Evolutionary conservation across 2,113 vertebrate species (phyloP).

Genomic region (Ophiodon elongatus): DNA sequence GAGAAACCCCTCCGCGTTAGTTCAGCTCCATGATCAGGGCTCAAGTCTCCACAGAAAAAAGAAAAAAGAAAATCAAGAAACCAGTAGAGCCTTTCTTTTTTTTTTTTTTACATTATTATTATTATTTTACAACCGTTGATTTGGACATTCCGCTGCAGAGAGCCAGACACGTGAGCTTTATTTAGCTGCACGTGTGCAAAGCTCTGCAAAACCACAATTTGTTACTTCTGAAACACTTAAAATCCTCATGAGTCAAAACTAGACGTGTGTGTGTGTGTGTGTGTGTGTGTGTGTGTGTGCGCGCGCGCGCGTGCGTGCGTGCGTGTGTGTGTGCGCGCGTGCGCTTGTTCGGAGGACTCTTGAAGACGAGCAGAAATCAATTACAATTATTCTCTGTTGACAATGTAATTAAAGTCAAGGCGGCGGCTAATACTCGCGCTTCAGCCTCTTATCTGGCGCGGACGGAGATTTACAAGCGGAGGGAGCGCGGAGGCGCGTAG

Average conservation of each 20-base stretch:
- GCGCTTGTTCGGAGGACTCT: constrained; percentile 38
- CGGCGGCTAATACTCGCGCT: constrained; percentile 78
- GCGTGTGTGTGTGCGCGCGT: neutral
- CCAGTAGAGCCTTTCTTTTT: neutral
- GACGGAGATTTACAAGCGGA: constrained; percentile 84
- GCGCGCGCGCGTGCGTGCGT: too few relatives aligned
- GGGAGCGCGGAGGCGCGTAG: constrained; percentile 48
- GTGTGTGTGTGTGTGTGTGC: neutral
- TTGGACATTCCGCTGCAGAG: neutral
- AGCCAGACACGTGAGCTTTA: neutral
- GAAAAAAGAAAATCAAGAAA: neutral
- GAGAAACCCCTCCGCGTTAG: constrained; percentile 10
- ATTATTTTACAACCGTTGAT: neutral
- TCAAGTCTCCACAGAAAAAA: too few relatives aligned
- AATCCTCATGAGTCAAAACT: neutral
- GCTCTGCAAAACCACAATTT: neutral
- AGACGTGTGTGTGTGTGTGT: neutral
- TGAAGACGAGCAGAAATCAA: constrained; percentile 88
- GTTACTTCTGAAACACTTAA: neutral
- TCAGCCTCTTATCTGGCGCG: constrained; percentile 83
- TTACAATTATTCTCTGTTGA: constrained; percentile 96
- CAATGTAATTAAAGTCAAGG: constrained; percentile 93
- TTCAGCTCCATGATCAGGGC: neutral
- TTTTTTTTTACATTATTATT: too few relatives aligned
- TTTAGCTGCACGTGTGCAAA: neutral